Conservation (phyloP, 2,113 vertebrate genomes). For the Hippocampus abdominalis region DNA sequence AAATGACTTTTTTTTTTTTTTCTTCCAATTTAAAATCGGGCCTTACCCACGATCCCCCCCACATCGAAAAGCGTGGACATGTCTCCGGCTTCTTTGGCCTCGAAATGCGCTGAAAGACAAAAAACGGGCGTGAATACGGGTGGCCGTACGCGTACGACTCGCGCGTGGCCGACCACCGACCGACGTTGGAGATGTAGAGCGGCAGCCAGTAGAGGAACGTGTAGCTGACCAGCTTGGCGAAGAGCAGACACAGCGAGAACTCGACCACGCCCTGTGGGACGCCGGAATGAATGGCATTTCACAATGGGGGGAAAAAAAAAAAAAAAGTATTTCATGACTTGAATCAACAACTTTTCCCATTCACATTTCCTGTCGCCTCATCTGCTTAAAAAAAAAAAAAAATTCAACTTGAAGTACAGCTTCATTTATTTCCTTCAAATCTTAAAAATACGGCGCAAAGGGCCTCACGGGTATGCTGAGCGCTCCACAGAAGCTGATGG, state of each 20-base stretch:
- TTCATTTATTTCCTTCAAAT: too few species aligned
- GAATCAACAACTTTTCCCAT: too few species aligned
- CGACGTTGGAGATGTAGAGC: conserved; percentile 90
- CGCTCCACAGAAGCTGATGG: conserved; percentile 87
- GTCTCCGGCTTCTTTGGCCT: conserved; percentile 86
- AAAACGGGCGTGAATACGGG: background rate
- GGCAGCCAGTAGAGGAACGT: conserved; percentile 98
- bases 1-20: too few species aligned
- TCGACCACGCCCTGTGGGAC: conserved; percentile 87
- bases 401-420: too few species aligned
- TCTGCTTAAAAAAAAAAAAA: too few species aligned
- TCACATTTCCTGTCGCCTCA: too few species aligned
- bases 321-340: too few species aligned
- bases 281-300: too few species aligned
- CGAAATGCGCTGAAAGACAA: conserved; percentile 80
- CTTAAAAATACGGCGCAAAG: too few species aligned
- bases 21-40: background rate
- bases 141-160: background rate
- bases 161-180: conserved; percentile 67
- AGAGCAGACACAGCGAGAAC: conserved; percentile 93
- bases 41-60: conserved; percentile 90
- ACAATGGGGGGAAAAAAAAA: too few species aligned
- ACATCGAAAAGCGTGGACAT: conserved; percentile 94
- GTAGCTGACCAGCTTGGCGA: conserved; percentile 97
- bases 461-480: conserved; percentile 87